A percentile compares a stretch with the other conserved stretches of the same genome.
phyloP scores from a whole-genome alignment of 1,140 invertebrate genomes.

The Goniozus legneri region DNA sequence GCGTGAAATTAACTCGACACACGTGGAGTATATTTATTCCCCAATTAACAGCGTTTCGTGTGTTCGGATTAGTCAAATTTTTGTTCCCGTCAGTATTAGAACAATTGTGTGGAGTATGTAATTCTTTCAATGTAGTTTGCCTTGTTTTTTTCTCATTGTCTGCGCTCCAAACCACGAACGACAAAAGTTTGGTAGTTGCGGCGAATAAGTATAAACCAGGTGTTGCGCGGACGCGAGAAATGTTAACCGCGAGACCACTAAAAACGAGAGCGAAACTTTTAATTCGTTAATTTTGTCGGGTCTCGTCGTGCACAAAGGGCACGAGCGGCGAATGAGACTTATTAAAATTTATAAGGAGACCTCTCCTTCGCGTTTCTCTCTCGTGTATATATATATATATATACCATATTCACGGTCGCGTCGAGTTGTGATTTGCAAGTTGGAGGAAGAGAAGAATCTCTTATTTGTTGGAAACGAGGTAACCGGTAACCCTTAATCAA shows the following conservation, averaged over 20 bases:
- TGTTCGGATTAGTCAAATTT: too few relatives aligned
- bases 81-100: too few relatives aligned
- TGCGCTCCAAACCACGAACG: too few relatives aligned
- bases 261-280: slow-evolving; percentile 46
- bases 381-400: neutral
- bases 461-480: neutral
- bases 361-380: slow-evolving; percentile 4
- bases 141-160: too few relatives aligned
- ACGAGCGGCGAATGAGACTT: slow-evolving; percentile 39
- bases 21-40: too few relatives aligned
- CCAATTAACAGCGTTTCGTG: too few relatives aligned
- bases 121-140: too few relatives aligned
- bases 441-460: neutral
- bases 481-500: neutral
- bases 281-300: slow-evolving; percentile 48
- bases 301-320: slow-evolving; percentile 46
- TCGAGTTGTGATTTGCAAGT: neutral
- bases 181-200: slow-evolving; percentile 41
- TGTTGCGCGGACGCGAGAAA: slow-evolving; percentile 33
- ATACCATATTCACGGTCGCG: neutral
- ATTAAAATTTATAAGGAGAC: slow-evolving; percentile 46
- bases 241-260: slow-evolving; percentile 49
- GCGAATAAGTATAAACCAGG: slow-evolving; percentile 20
- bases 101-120: too few relatives aligned
- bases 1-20: too few relatives aligned